Base-by-base conservation (phyloP, 35 echinoderm and acorn worm genomes). In the Ophiothrix spiculata region DNA sequence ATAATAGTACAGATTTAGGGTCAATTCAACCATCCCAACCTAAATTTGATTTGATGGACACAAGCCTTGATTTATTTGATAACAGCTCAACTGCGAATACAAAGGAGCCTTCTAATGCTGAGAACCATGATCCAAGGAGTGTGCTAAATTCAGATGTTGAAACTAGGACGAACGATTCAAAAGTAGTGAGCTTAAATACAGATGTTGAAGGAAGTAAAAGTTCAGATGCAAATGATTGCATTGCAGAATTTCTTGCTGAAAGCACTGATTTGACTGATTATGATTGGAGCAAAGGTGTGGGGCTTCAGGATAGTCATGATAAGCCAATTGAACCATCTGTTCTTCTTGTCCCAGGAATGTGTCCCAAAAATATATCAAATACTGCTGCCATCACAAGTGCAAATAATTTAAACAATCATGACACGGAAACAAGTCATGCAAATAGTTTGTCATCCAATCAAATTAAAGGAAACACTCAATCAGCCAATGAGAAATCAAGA, bases 231-330 rank as follows among this genome's bases (percentile, higher is more conserved):
- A 35, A 4, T 29, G 11, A 15, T 49, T 17, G 33, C 35, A 3
- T 29, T 41, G 23, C 29, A 49, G 21, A 25, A 56, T 63, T 23
- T 49, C 0, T 63, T 15, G 2, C 17, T 35, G 29, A 32, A 56
- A 82, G 17, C n/a, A 39, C 1, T 4, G 40, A 39, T 31, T 21
- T 82, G 13, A 82, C 23, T 49, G 14, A 34, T 6, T 29, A 11
- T 41, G 87, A 76, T 35, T 89, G 87, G 87, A 89, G 79, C 46
- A 89, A 83, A 82, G 87, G 87, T 45, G 39, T 36, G 6, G 80
- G 56, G 32, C 60, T 89, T 21, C 82, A 33, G 33, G 39, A 89
- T 46, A 38, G 56, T 32, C 38, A 37, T 75, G 79, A 80, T 0
- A 32, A 37, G 23, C 4, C 4, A 31, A 17, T 89, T 31, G 33